phyloP scores from a whole-genome alignment of 2,113 vertebrate species.

The Lampris incognitus region DNA sequence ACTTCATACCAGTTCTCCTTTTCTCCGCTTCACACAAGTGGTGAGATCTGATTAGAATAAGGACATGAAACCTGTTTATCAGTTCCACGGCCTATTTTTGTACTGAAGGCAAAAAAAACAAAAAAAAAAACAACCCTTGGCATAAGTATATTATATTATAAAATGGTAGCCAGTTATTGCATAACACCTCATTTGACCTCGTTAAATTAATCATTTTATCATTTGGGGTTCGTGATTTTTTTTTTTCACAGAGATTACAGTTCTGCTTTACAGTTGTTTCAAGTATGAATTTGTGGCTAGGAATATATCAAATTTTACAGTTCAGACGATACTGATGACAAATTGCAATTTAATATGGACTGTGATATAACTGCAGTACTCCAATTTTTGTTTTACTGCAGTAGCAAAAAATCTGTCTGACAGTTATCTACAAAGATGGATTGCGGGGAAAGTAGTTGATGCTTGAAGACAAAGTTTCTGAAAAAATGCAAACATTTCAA shows the following conservation, averaged over 20 bases:
- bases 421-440: constrained; percentile 36
- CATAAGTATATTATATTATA: constrained; percentile 33
- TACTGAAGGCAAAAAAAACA: not conserved
- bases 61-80: constrained; percentile 1
- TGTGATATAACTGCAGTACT: constrained; percentile 26
- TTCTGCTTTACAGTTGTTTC: constrained; percentile 63
- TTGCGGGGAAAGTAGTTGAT: constrained; percentile 4
- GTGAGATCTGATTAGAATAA: constrained; percentile 24
- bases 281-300: constrained; percentile 52
- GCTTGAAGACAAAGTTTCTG: not conserved
- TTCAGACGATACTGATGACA: constrained; percentile 37
- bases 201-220: constrained; percentile 42
- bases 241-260: constrained; percentile 38
- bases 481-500: constrained; percentile 42
- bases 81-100: not conserved
- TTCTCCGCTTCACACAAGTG: constrained; percentile 35
- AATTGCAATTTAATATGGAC: constrained; percentile 55
- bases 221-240: constrained; percentile 35
- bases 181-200: constrained; percentile 50
- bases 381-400: not conserved
- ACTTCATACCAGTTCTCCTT: not conserved
- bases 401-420: constrained; percentile 13
- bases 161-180: constrained; percentile 26
- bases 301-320: constrained; percentile 31
- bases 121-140: constrained; percentile 37